Evolutionary conservation across 2,797 vertebrate genomes (phyloP).

Genomic region (Hydrolagus colliei): DNA sequence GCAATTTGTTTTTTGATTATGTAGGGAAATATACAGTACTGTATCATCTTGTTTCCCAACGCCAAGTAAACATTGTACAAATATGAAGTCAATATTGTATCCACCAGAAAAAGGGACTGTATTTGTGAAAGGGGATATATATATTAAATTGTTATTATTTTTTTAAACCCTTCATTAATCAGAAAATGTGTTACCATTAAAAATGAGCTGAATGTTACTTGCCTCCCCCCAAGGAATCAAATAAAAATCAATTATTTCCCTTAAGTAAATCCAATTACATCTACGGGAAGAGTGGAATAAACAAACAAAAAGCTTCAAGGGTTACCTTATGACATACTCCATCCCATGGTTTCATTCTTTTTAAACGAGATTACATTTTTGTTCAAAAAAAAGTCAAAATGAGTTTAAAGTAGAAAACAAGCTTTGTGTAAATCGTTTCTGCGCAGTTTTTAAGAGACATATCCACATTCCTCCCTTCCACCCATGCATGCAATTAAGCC

Average conservation of each 20-base stretch:
- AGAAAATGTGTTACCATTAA: no score
- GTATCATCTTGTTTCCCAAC: not conserved
- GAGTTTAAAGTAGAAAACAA: slow-evolving; percentile 1
- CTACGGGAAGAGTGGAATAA: not conserved
- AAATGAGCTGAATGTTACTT: no score
- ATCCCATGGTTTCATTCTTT: not conserved
- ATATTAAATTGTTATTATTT: no score
- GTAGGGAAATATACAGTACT: not conserved
- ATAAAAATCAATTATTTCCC: no score
- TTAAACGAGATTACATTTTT: not conserved
- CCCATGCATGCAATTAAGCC: slow-evolving; percentile 27
- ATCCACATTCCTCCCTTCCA: slow-evolving; percentile 17
- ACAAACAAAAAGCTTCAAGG: slow-evolving; percentile 7
- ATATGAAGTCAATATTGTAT: not conserved
- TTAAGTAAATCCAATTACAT: no score
- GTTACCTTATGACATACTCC: not conserved
- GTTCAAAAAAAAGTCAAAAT: not conserved
- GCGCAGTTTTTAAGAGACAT: slow-evolving; percentile 15
- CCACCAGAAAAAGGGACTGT: not conserved
- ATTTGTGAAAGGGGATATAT: not conserved
- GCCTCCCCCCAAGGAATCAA: no score
- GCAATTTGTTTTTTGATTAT: not conserved
- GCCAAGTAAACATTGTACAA: not conserved
- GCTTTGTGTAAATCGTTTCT: not conserved
- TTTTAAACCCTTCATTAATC: no score